Conservation (phyloP, 2,888 invertebrate species). For the Masnerella sp. region DNA sequence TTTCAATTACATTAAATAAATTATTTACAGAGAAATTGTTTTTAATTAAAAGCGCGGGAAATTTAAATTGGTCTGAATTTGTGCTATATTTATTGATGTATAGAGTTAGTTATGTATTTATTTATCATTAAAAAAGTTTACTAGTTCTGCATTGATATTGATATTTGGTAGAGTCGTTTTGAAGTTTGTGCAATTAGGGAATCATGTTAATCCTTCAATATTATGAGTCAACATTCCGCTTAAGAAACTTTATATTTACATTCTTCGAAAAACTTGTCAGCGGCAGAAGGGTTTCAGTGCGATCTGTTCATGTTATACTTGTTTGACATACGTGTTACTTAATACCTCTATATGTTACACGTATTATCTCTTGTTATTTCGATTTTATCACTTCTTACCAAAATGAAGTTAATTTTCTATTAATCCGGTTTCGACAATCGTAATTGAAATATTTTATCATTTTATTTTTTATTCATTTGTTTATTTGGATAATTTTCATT, state of each 20-base stretch:
- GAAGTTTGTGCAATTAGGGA: conserved; percentile 8
- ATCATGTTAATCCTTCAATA: conserved; percentile 15
- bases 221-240: conserved; percentile 46
- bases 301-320: conserved; percentile 40
- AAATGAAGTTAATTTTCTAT: too few species aligned
- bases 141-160: neutral
- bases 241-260: conserved; percentile 43
- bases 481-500: neutral
- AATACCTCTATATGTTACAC: conserved; percentile 37
- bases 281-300: conserved; percentile 41
- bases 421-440: too few species aligned
- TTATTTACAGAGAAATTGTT: too few species aligned
- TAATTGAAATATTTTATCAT: too few species aligned
- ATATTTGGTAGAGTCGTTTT: neutral
- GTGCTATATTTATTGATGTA: too few species aligned
- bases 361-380: conserved; percentile 4
- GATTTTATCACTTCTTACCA: neutral
- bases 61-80: too few species aligned
- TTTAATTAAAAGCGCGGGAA: too few species aligned
- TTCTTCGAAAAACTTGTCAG: conserved; percentile 40
- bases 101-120: too few species aligned
- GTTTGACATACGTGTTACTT: conserved; percentile 39
- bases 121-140: too few species aligned
- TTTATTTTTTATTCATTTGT: neutral
- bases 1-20: too few species aligned